Conservation (phyloP, 1,140 invertebrate species). For the Diplogasteroides magnus region DNA sequence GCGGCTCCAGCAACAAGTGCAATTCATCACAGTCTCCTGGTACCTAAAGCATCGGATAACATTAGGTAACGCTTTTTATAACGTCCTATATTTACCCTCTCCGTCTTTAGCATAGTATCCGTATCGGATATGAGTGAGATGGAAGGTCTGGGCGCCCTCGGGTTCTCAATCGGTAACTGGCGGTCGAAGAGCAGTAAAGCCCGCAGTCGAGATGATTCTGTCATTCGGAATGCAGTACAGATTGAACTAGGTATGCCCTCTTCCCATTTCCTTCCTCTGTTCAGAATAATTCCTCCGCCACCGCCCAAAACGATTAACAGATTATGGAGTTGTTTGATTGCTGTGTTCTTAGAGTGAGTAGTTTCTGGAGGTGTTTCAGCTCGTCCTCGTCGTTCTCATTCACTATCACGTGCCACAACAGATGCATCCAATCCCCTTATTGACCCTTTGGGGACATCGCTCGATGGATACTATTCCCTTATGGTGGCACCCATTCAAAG, state of each 20-base stretch:
- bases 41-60: constrained; percentile 42
- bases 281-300: too few species aligned
- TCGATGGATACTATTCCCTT: constrained; percentile 45
- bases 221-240: constrained; percentile 1
- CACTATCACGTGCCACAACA: constrained; percentile 22
- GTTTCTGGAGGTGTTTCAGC: too few species aligned
- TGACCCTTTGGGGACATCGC: constrained; percentile 33
- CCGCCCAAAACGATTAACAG: too few species aligned
- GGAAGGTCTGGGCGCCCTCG: constrained; percentile 47
- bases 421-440: constrained; percentile 15
- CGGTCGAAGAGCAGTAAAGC: constrained; percentile 17
- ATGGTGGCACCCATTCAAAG: constrained; percentile 52
- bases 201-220: constrained; percentile 7
- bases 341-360: too few species aligned
- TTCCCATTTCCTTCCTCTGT: constrained; percentile 1
- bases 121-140: constrained; percentile 50
- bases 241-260: constrained; percentile 25
- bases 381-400: constrained; percentile 24
- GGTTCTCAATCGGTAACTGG: constrained; percentile 46
- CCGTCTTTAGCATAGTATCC: constrained; percentile 44
- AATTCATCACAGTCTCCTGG: constrained; percentile 36
- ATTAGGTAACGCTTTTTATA: constrained; percentile 31
- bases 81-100: background rate
- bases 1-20: background rate
- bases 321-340: too few species aligned